Evolutionary conservation across 1,140 invertebrate genomes (phyloP).

Genomic region (Drosophila trapezifrons): DNA sequence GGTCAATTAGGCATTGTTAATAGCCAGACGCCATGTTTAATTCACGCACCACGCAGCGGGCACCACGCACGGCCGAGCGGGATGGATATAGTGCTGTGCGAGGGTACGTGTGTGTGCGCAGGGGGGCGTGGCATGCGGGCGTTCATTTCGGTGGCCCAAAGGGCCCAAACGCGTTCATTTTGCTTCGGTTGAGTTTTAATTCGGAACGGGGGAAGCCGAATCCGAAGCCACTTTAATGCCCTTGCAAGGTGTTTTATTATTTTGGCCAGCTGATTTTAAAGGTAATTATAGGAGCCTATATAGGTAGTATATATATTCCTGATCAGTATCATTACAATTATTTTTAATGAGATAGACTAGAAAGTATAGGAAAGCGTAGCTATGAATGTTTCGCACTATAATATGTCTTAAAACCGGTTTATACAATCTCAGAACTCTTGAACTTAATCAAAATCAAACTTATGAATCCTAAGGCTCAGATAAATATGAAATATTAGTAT

Average conservation of each 20-base stretch:
- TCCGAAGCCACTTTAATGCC: neutral
- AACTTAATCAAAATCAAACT: neutral
- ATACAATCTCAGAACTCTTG: neutral
- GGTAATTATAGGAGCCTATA: neutral
- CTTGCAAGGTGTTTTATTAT: conserved; percentile 9
- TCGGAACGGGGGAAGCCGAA: conserved; percentile 7
- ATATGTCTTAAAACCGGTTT: neutral
- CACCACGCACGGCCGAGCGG: conserved; percentile 24
- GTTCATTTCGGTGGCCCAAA: conserved; percentile 71
- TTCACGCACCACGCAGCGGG: conserved; percentile 21
- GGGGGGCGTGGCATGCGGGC: conserved; percentile 72
- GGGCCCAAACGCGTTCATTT: conserved; percentile 65
- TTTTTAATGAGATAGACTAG: no score
- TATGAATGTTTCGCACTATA: no score
- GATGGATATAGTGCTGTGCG: conserved; percentile 32
- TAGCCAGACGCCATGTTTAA: conserved; percentile 73
- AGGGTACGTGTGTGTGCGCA: conserved; percentile 22
- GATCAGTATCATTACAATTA: neutral
- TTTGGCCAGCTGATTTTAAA: neutral
- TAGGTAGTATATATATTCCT: no score
- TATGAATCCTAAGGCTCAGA: neutral
- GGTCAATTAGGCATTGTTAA: conserved; percentile 59
- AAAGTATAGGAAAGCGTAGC: no score
- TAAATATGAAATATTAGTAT: neutral
- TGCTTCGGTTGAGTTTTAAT: conserved; percentile 11